Percentiles rank a stretch among this genome's conserved stretches.
These are phyloP conservation scores for Rhea pennata DNA, from an alignment of 2,113 vertebrate species.

Conservation along the genomic window DNA sequence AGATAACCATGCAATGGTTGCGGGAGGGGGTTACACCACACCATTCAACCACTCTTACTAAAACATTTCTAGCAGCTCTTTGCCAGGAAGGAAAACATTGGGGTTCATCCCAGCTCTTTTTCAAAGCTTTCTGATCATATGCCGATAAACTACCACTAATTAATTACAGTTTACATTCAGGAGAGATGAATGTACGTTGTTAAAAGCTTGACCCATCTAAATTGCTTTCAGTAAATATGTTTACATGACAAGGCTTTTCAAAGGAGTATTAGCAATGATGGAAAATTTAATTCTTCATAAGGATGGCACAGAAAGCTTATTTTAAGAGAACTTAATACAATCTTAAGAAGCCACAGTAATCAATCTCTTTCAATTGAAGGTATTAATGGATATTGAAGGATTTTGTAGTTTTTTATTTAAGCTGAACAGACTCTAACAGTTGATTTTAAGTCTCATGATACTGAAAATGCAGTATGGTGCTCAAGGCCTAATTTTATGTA, in stretches of 20 bases:
- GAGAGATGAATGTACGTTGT: not conserved
- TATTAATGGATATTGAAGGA: not conserved
- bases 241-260: not conserved
- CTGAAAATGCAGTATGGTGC: not conserved
- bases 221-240: not conserved
- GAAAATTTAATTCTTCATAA: not conserved
- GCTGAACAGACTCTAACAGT: not conserved
- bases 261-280: not conserved
- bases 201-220: not conserved
- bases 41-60: not conserved
- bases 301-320: not conserved
- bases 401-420: not conserved
- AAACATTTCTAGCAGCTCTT: conserved; percentile 9
- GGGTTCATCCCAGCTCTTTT: not conserved
- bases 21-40: not conserved
- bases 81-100: not conserved
- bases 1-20: conserved; percentile 50
- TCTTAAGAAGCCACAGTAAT: not conserved
- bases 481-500: not conserved
- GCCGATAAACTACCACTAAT: not conserved
- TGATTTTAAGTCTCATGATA: not conserved
- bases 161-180: not conserved
- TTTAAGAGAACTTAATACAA: not conserved
- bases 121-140: not conserved
- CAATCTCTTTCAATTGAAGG: not conserved